A percentile compares a stretch with the other conserved stretches of the same genome.
Conservation (phyloP, 2,888 invertebrate genomes). For the Troides oblongomaculatus region DNA sequence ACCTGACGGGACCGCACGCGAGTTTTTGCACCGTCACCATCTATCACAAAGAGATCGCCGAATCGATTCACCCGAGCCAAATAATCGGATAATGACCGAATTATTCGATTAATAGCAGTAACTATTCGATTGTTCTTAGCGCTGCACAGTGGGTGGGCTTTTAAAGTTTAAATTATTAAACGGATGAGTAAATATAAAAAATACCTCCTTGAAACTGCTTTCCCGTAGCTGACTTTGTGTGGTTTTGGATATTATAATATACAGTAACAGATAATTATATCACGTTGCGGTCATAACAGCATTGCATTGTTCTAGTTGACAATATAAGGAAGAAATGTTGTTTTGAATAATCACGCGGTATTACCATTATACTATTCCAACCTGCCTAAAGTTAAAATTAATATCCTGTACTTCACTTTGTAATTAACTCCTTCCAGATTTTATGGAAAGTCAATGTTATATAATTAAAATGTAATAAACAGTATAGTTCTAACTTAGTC, state of each 20-base stretch:
- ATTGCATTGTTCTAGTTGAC: no score
- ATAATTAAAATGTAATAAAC: no score
- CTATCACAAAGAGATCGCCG: conserved; percentile 69
- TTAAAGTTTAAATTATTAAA: not conserved
- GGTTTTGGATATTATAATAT: not conserved
- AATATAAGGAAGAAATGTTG: no score
- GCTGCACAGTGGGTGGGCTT: conserved; percentile 58
- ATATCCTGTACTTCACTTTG: no score
- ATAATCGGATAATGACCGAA: conserved; percentile 55
- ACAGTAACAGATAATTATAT: not conserved
- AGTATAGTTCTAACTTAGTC: no score
- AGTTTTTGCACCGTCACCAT: conserved; percentile 53
- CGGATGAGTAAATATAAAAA: not conserved
- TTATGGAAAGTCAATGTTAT: no score
- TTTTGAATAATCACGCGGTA: no score
- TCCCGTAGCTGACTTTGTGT: not conserved
- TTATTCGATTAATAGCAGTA: conserved; percentile 25
- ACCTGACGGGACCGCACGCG: conserved; percentile 48
- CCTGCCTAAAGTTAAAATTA: no score
- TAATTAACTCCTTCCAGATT: no score
- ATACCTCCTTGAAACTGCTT: not conserved
- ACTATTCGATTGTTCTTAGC: conserved; percentile 60
- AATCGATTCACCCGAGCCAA: conserved; percentile 64
- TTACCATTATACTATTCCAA: no score
- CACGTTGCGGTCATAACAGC: no score